These are phyloP conservation scores for Mobula hypostoma DNA, from an alignment of 2,113 vertebrate genomes.

Conservation along the genomic window DNA sequence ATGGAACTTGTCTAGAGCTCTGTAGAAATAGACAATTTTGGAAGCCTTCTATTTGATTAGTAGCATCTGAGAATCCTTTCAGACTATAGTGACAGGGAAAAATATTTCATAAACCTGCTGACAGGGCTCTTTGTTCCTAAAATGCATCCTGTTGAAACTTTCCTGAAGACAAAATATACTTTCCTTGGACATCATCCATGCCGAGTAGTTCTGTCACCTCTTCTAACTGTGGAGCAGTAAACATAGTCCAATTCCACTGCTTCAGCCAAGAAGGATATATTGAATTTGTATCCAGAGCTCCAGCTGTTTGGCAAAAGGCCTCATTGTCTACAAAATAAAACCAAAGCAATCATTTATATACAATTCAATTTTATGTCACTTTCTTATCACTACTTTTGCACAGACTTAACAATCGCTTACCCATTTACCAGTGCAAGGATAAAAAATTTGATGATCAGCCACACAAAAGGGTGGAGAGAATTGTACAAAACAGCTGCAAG, in stretches of 20 bases:
- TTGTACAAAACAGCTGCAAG: constrained; percentile 5
- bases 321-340: not conserved
- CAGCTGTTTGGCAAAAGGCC: constrained; percentile 18
- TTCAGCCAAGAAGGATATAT: not conserved
- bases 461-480: constrained; percentile 2
- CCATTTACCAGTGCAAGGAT: too few relatives aligned
- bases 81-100: not conserved
- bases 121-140: not conserved
- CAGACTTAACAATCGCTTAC: not conserved
- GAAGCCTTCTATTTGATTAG: not conserved
- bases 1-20: not conserved
- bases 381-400: not conserved
- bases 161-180: constrained; percentile 21
- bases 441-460: not conserved
- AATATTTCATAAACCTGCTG: not conserved
- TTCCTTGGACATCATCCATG: not conserved
- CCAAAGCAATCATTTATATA: not conserved
- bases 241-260: not conserved
- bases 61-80: not conserved
- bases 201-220: not conserved
- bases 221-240: not conserved
- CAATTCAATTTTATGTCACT: not conserved
- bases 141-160: not conserved
- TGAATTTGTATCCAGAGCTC: not conserved
- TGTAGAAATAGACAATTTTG: not conserved